Percentiles rank a stretch among this genome's conserved stretches.
phyloP scores from a whole-genome alignment of 2,113 vertebrate genomes.

The Gopherus evgoodei region DNA sequence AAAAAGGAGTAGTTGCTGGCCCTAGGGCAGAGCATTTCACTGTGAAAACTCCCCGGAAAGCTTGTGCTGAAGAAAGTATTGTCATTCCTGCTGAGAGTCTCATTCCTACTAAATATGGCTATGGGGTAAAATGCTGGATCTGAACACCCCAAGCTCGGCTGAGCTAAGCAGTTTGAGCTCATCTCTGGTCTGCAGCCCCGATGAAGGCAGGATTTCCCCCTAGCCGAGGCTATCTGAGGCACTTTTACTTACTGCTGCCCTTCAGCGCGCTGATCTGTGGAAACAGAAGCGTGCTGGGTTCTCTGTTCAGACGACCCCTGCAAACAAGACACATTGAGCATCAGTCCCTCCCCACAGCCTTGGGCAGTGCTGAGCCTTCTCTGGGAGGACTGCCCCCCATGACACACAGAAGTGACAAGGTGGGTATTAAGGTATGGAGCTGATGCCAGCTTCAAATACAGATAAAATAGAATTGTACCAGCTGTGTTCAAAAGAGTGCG shows the following conservation, averaged over 20 bases:
- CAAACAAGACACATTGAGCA: neutral
- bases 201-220: neutral
- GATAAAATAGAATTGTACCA: neutral
- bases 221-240: neutral
- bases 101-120: too few species aligned
- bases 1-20: neutral
- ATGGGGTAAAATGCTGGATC: too few species aligned
- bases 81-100: too few species aligned
- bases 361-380: neutral
- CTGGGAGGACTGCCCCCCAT: neutral
- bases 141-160: too few species aligned
- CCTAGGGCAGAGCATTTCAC: neutral
- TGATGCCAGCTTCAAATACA: neutral
- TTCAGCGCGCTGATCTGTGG: neutral
- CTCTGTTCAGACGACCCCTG: neutral
- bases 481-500: neutral
- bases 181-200: too few species aligned
- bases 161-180: too few species aligned
- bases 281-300: neutral
- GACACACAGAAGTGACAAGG: neutral
- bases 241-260: neutral
- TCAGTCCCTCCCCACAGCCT: neutral
- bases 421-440: neutral
- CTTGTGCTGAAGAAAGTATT: neutral
- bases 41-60: neutral